phyloP scores from a whole-genome alignment of 2,797 vertebrate genomes.

The Lacerta viridis region DNA sequence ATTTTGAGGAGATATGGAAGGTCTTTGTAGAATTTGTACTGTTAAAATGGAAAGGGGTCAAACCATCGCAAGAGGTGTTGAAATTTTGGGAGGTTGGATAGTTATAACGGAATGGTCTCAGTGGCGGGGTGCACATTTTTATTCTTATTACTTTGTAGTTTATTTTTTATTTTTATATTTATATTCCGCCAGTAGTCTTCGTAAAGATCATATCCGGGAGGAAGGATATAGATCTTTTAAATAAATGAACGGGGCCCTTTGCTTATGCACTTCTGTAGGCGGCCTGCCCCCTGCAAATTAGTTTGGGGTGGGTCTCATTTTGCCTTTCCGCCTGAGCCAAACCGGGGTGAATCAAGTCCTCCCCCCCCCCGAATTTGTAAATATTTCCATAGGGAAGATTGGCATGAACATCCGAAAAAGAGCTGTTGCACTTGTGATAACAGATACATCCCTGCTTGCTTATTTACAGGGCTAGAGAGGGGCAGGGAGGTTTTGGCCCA shows the following conservation, averaged over 20 bases:
- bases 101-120: no score
- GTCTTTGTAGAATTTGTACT: no score
- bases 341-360: not conserved
- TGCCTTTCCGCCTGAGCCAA: not conserved
- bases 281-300: not conserved
- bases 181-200: no score
- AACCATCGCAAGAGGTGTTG: no score
- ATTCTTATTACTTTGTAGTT: no score
- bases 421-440: conserved; percentile 18
- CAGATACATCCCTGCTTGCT: conserved; percentile 4
- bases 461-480: conserved; percentile 1
- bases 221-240: not conserved
- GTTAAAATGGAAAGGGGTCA: no score
- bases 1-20: no score
- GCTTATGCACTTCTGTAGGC: not conserved
- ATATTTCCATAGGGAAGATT: conserved; percentile 32
- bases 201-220: not conserved
- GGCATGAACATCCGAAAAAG: not conserved
- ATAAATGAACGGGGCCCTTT: not conserved
- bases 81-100: no score
- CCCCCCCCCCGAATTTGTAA: conserved; percentile 13
- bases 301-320: not conserved
- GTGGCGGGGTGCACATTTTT: no score
- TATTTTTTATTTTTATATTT: no score
- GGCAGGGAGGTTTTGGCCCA: not conserved